These are phyloP conservation scores for Sthenelais limicola DNA, from an alignment of 2,888 invertebrate genomes.

Conservation along the genomic window DNA sequence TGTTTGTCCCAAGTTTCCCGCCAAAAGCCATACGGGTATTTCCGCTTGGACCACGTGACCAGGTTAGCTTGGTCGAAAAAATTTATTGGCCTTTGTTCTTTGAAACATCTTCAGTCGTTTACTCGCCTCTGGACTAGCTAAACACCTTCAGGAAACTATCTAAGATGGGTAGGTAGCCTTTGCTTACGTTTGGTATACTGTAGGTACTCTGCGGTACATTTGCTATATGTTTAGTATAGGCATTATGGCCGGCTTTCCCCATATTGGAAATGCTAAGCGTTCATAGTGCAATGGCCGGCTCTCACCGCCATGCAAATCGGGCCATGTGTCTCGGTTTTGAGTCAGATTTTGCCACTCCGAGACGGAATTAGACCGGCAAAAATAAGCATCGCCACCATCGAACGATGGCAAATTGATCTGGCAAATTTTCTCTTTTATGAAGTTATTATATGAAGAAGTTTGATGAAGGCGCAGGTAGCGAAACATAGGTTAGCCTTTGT, in stretches of 20 bases:
- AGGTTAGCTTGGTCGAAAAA: conserved; percentile 27
- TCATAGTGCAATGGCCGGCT: conserved; percentile 28
- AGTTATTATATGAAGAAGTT: conserved; percentile 4
- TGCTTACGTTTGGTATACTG: conserved; percentile 3
- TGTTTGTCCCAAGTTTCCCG: conserved; percentile 36
- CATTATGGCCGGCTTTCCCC: conserved; percentile 29
- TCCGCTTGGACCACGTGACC: conserved; percentile 37
- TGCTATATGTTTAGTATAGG: conserved; percentile 21
- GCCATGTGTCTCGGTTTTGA: conserved; percentile 22
- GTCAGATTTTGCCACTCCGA: conserved; percentile 24
- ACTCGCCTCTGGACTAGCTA: conserved; percentile 24
- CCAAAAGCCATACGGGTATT: conserved; percentile 34
- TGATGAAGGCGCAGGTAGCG: conserved; percentile 3
- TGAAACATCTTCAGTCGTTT: conserved; percentile 29
- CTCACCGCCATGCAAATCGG: conserved; percentile 29
- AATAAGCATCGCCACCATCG: background rate
- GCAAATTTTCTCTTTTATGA: background rate
- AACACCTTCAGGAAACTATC: conserved; percentile 3
- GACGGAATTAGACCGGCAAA: conserved; percentile 6
- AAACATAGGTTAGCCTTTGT: conserved; percentile 39
- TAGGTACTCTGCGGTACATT: conserved; percentile 9
- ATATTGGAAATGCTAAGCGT: conserved; percentile 36
- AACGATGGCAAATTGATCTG: background rate
- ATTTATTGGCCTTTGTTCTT: conserved; percentile 40
- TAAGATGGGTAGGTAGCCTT: conserved; percentile 22